phyloP scores from a whole-genome alignment of 2,797 vertebrate species.

The Tauraco hartlaubi region DNA sequence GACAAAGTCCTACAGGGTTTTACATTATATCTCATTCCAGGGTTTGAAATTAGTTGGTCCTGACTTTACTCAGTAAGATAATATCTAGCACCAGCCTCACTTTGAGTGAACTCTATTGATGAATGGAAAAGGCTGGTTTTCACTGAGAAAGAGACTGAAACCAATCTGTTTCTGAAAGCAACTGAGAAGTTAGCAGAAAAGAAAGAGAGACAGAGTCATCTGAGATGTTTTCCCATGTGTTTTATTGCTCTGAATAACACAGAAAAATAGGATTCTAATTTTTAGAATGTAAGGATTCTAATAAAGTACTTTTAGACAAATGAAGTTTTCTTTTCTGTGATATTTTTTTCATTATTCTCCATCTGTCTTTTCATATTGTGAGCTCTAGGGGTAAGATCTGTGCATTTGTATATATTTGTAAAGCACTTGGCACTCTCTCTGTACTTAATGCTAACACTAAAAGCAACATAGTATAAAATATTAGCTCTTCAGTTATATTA shows the following conservation, averaged over 20 bases:
- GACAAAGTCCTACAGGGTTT: neutral
- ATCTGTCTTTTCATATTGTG: neutral
- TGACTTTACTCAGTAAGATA: neutral
- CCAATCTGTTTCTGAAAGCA: neutral
- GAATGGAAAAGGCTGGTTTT: neutral
- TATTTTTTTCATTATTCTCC: neutral
- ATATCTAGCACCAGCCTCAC: neutral
- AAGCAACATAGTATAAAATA: conserved; percentile 14
- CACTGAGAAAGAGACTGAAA: neutral
- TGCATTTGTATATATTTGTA: neutral
- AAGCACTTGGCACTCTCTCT: neutral
- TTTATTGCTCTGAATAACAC: neutral
- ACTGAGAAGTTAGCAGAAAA: neutral
- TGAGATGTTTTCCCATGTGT: neutral
- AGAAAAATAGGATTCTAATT: neutral
- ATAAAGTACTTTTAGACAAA: neutral
- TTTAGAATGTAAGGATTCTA: neutral
- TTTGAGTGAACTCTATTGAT: neutral
- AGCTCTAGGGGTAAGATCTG: neutral
- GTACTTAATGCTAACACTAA: conserved; percentile 2
- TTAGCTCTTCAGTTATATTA: neutral
- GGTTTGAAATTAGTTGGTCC: neutral
- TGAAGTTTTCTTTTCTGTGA: neutral
- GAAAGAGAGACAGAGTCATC: neutral
- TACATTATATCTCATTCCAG: neutral